Evolutionary conservation across 2,888 invertebrate species (phyloP), one percentile per base, ranked within the genome.

Genomic region (Cenopis cana): DNA sequence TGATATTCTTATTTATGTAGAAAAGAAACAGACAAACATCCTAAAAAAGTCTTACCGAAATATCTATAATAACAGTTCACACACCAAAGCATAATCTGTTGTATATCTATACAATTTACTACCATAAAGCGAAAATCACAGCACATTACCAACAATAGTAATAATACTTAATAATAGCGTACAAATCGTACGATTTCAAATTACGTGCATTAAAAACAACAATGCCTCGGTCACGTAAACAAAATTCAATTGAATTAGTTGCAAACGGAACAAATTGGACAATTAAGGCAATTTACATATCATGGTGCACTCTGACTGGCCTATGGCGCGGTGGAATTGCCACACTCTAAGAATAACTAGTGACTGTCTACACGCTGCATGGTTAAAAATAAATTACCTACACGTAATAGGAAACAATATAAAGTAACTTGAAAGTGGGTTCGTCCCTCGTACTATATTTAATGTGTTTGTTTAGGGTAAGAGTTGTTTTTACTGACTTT

Each of bases 251-350:
- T 85, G 85, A 85, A 88, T 87, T 81, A 80, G 82, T 81, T 84
- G 78, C 82, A 81, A 84, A 85, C 85, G 87, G 85, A 87, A 86
- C 89, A 87, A 90, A 91, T 90, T 90, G 89, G 85, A 83, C 87
- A 86, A 90, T 90, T 89, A 88, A 82, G 77, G 77, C 85, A 87
- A 86, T 87, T 86, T 87, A 85, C 86, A 81, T 88, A 83, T 89
- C 89, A 89, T 81, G 82, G 73, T 8, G 24, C 14, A 46, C 52
- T 38, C 20, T 52, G 62, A 52, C 50, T 64, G 52, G 52, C 38
- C 67, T 38, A 57, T 65, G 69, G 50, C 64, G 54, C 55, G 57
- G 62, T 54, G 12, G 49, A 41, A 46, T 60, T 59, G 50, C 65
- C 36, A 33, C 68, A 55, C 55, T 56, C 24, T 29, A 24, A 52